Evolutionary conservation across 2,797 vertebrate genomes (phyloP), one percentile per base, ranked within the genome.

Genomic region (Threskiornis aethiopicus): DNA sequence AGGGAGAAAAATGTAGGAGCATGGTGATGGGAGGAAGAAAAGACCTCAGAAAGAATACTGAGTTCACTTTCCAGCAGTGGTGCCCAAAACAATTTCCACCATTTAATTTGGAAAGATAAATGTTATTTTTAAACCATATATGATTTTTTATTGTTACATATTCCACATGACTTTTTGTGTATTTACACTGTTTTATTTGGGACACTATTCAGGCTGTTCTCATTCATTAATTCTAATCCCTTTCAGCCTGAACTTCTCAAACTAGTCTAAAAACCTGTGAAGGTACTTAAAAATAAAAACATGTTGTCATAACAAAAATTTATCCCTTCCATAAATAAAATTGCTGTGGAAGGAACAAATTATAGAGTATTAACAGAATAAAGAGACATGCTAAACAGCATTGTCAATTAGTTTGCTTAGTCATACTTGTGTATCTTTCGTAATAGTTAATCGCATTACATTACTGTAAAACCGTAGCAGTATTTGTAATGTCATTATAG

Each of bases 361-460:
- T 93, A 39, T 39, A 83, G 57, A 59, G 9, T 55, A 84, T 92
- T 92, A 96, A 59, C n/a, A 85, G 57, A 89, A 89, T 67, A 86
- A 69, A 80, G 26, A 88, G 59, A 87, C 9, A 25, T 67, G 21
- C 47, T 96, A 95, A 89, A 77, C 69, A 83, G 10, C 52, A 58
- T 41, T 35, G 22, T 85, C 93, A 94, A 97, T 94, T 92, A 92
- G 84, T 89, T 92, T 91, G 21, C 64, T 96, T 85, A 96, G 78
- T 96, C 84, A 75, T 83, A 92, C 52, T 87, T 90, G 52, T 77
- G 46, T 67, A 61, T 83, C 65, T 95, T 92, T 73, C 41, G 57
- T 82, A 93, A 89, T 67, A 93, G 71, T 75, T 96, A 92, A 94
- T 94, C 90, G 73, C 39, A 65, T 87, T 93, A 82, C 22, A n/a